Evolutionary conservation across 2,113 vertebrate genomes (phyloP), one percentile per base, ranked within the genome.

Genomic region (Phalacrocorax pelagicus): DNA sequence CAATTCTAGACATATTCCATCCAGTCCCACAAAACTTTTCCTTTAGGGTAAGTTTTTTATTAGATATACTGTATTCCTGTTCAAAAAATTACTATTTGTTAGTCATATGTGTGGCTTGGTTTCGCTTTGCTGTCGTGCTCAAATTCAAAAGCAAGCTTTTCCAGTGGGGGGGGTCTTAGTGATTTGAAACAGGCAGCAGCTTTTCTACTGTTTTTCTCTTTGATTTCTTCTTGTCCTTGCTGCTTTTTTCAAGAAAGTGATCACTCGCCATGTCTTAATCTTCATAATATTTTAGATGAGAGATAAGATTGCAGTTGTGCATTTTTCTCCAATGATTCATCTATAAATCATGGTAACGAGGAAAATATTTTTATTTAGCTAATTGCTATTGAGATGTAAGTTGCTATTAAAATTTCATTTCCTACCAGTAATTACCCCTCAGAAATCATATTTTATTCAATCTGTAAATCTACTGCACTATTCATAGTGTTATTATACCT

Each of bases 351-450:
- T 63, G 27, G 10, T 57, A 63, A 70, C 42, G 5, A 92, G 81
- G 67, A 78, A 92, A 86, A 86, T 71, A 65, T 58, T 84, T 92
- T 16, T 86, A 79, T 87, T 94, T 91, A 52, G n/a, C n/a, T 86
- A 75, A 89, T 92, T 94, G 34, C 3, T 30, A 71, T 36, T 16
- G 24, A 34, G 19, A 32, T 85, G 55, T 61, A 85, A 89, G 30
- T 72, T 72, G 36, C 70, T 83, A 86, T 63, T 92, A 86, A 86
- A 81, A 57, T 91, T 44, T 51, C 4, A 10, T 87, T 95, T 95
- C 20, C 61, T 61, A 86, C 65, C 21, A 57, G 65, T 52, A 92
- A 69, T 83, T 89, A 75, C 36, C 79, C 46, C 15, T 81, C 73
- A 92, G 73, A 85, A 96, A 67, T 32, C 8, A 22, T 67, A 67